Conservation (phyloP, 2,113 vertebrate species). For the Dasypus novemcinctus region DNA sequence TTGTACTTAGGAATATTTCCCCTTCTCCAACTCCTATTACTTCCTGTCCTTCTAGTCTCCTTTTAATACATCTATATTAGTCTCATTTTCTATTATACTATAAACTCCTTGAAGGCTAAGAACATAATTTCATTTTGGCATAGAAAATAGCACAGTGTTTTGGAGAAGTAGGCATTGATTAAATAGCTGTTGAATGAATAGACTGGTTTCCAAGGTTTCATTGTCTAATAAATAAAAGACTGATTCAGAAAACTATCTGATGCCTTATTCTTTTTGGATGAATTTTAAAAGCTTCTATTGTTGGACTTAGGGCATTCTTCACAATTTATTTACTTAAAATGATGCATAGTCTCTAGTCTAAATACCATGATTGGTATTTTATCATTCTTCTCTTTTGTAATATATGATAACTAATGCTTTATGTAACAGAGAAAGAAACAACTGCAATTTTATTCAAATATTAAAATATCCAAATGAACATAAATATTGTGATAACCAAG, state of each 20-base stretch:
- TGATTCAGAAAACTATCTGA: neutral
- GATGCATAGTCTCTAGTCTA: neutral
- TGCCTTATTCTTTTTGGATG: neutral
- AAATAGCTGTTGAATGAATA: neutral
- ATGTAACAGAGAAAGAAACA: slow-evolving; percentile 10
- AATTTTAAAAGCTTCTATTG: neutral
- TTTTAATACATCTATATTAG: neutral
- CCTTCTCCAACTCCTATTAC: neutral
- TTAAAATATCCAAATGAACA: neutral
- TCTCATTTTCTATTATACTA: neutral
- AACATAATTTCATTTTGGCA: neutral
- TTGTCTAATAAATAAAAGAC: neutral
- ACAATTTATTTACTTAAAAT: slow-evolving; percentile 16
- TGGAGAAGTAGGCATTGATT: neutral
- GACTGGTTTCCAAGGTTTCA: slow-evolving; percentile 3
- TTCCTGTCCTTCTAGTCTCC: neutral
- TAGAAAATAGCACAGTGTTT: neutral
- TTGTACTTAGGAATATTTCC: neutral
- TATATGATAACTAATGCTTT: neutral
- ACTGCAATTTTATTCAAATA: neutral
- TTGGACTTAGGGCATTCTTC: neutral
- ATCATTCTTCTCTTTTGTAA: slow-evolving; percentile 9
- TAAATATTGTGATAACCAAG: neutral
- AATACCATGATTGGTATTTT: neutral
- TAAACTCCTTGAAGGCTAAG: neutral